These are phyloP conservation scores for Lacanobia wlatinum DNA, from an alignment of 2,888 invertebrate genomes.

Conservation along the genomic window DNA sequence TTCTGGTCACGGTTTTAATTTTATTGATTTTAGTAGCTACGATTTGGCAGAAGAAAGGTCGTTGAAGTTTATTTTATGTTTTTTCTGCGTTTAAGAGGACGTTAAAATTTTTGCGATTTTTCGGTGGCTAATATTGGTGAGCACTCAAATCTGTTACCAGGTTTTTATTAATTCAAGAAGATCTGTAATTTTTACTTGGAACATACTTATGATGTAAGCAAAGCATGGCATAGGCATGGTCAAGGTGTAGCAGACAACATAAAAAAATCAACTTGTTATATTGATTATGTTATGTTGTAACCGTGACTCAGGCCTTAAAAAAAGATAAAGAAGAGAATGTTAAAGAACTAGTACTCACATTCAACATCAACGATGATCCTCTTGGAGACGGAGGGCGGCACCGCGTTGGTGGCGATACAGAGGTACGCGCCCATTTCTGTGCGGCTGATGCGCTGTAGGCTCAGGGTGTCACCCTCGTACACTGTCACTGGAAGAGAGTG, in stretches of 20 bases:
- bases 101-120: background rate
- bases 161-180: background rate
- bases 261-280: background rate
- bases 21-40: background rate
- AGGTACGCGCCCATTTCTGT: constrained; percentile 97
- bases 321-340: background rate
- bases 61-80: background rate
- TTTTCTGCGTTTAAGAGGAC: background rate
- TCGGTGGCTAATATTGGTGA: background rate
- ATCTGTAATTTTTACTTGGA: background rate
- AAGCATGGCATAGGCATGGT: too few relatives aligned
- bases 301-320: too few relatives aligned
- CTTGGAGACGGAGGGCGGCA: constrained; percentile 97
- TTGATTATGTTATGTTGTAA: too few relatives aligned
- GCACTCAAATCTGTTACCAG: background rate
- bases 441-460: constrained; percentile 96
- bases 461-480: constrained; percentile 96
- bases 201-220: background rate
- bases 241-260: background rate
- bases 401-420: constrained; percentile 96
- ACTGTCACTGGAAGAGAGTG: constrained; percentile 92
- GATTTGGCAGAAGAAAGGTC: background rate
- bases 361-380: constrained; percentile 97
- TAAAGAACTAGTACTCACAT: constrained; percentile 91
- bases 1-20: constrained; percentile 37